Conservation (phyloP, 2,888 invertebrate genomes). For the Troides helena region DNA sequence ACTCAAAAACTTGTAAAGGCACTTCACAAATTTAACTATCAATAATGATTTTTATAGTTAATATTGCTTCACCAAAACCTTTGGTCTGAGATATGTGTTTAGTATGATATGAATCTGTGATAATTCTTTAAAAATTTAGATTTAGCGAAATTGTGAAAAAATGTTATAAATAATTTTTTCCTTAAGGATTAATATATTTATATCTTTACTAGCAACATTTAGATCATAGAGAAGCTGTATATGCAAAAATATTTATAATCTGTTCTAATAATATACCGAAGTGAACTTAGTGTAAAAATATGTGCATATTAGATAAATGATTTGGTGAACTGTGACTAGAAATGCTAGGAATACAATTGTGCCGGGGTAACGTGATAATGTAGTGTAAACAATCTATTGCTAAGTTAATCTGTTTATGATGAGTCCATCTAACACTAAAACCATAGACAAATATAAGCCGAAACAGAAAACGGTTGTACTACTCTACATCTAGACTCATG, state of each 20-base stretch:
- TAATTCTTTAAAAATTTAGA: background rate
- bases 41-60: constrained; percentile 20
- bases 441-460: background rate
- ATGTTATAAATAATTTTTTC: background rate
- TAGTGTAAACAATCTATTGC: constrained; percentile 6
- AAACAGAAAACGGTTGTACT: background rate
- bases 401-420: background rate
- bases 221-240: background rate
- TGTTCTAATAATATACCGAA: constrained; percentile 3
- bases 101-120: constrained; percentile 20
- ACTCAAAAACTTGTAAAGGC: constrained; percentile 33
- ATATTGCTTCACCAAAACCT: constrained; percentile 19
- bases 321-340: constrained; percentile 55
- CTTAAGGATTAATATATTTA: background rate
- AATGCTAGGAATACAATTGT: constrained; percentile 44
- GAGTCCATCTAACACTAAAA: background rate
- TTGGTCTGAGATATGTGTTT: constrained; percentile 13
- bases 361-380: constrained; percentile 15
- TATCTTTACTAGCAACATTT: background rate
- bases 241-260: background rate
- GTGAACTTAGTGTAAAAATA: constrained; percentile 2
- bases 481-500: background rate
- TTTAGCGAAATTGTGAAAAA: background rate
- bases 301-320: constrained; percentile 30
- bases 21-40: constrained; percentile 37